Conservation (phyloP, 2,113 vertebrate genomes). For the Corythornis vintsioides region DNA sequence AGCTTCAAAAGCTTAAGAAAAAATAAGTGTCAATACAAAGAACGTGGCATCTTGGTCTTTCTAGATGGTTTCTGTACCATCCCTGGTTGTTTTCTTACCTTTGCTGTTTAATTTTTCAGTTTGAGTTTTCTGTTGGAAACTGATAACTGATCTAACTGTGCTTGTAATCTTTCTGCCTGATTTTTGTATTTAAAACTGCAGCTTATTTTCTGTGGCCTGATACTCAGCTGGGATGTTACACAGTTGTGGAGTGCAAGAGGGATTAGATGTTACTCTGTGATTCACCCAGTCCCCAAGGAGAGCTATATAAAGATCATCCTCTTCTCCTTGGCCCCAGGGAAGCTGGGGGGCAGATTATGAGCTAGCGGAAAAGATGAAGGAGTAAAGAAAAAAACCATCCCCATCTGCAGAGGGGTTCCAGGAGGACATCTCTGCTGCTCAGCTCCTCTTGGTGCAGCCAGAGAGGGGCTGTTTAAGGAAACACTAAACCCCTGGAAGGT, state of each 20-base stretch:
- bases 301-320: conserved; percentile 65
- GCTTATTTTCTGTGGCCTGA: conserved; percentile 6
- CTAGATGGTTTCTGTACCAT: neutral
- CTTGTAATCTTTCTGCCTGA: neutral
- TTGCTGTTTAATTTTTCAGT: neutral
- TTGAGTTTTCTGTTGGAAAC: neutral
- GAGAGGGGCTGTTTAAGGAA: neutral
- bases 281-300: conserved; percentile 52
- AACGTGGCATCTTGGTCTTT: neutral
- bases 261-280: conserved; percentile 62
- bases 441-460: neutral
- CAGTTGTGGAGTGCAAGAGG: neutral
- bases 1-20: neutral
- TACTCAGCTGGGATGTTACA: conserved; percentile 38
- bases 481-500: neutral
- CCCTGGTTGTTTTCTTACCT: neutral
- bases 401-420: conserved; percentile 30
- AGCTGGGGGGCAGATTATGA: conserved; percentile 54
- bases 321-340: conserved; percentile 58
- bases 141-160: neutral
- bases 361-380: conserved; percentile 26
- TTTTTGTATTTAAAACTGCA: neutral
- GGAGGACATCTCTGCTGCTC: neutral
- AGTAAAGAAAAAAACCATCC: neutral
- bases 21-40: neutral